Evolutionary conservation across 2,888 invertebrate genomes (phyloP), one percentile per base, ranked within the genome.

Genomic region (Malacosoma neustria): DNA sequence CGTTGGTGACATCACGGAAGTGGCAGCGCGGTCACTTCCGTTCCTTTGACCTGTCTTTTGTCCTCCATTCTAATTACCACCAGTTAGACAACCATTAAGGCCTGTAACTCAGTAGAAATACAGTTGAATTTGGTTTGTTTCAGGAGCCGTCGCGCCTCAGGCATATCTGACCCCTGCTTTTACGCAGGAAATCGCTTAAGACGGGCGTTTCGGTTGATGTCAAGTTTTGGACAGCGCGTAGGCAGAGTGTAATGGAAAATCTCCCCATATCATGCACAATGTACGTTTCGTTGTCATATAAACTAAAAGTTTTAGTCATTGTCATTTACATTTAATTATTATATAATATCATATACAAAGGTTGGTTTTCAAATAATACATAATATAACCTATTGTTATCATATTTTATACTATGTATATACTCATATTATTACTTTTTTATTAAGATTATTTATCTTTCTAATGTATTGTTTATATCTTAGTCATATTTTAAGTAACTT

Each of bases 11-110:
- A 63, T 60, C 7, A 22, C 22, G 22, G 22, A 22, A 22, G 22
- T 22, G 22, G 64, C 66, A 66, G 64, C 67, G 70, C 74, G 77
- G 77, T 74, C 77, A 76, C 73, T 69, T 81, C 81, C 81, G 77
- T 54, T 70, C 66, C 79, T 81, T 81, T 80, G 79, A 76, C 79
- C 77, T 76, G 72, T 52, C 67, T 65, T 60, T 62, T 62, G 60
- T 61, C 48, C 61, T 48, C 57, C 55, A 52, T 52, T 71, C 75
- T 76, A 77, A 75, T 75, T 75, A 76, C 75, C 55, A 58, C 44
- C 41, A 44, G 29, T 35, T 36, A 15, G 13, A 38, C 38, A 43
- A 13, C 4, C 5, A 42, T 32, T 3, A 14, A 14, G 38, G 41
- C 48, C 43, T 69, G 59, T 45, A 5, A 1, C 39, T 9, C 41